phyloP scores from a whole-genome alignment of 2,113 vertebrate genomes.

The Oceanites oceanicus region DNA sequence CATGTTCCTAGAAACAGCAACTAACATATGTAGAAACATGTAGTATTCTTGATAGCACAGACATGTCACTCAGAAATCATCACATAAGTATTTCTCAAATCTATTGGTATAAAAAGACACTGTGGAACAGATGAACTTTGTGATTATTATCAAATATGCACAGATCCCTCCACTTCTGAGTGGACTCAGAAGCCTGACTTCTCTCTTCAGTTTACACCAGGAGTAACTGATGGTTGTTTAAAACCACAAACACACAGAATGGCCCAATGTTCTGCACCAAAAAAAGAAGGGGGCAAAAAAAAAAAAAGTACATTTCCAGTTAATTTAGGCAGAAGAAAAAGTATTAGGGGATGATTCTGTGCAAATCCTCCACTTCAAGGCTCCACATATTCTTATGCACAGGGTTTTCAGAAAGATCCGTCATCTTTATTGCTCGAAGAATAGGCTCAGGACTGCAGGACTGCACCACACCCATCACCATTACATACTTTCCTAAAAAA shows the following conservation, averaged over 20 bases:
- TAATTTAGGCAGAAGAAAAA: not conserved
- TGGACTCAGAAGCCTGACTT: not conserved
- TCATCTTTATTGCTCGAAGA: conserved; percentile 90
- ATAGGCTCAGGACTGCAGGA: conserved; percentile 83
- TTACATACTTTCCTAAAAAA: conserved; percentile 88
- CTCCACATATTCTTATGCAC: conserved; percentile 85
- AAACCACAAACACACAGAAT: not conserved
- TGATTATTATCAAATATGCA: not conserved
- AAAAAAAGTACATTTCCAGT: not conserved
- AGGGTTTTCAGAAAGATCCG: conserved; percentile 85
- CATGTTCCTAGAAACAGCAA: not conserved
- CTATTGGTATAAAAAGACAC: not conserved
- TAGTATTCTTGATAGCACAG: not conserved
- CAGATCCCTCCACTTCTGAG: not conserved
- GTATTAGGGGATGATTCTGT: conserved; percentile 74
- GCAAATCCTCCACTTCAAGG: conserved; percentile 90
- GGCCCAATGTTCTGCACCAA: not conserved
- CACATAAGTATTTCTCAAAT: not conserved
- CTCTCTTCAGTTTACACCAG: not conserved
- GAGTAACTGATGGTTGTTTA: not conserved
- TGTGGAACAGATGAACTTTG: not conserved
- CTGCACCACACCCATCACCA: conserved; percentile 90
- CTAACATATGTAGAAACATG: accelerated
- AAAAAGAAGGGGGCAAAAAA: too few relatives aligned
- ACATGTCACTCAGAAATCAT: not conserved